Evolutionary conservation across 2,888 invertebrate species (phyloP).

Genomic region (Acrobasis suavella): DNA sequence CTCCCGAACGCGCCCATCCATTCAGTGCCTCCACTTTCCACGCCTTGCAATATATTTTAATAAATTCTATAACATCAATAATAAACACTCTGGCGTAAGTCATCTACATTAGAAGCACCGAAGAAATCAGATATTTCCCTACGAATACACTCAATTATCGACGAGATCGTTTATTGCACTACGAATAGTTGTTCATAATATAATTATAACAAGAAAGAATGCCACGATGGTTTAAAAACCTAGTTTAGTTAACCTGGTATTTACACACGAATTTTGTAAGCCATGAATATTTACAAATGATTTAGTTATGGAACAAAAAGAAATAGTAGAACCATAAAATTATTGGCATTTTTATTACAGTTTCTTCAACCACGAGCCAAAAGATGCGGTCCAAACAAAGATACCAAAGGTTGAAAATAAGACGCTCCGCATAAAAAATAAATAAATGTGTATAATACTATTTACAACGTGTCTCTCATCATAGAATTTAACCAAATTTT

Average conservation of each 20-base stretch:
- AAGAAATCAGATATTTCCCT: conserved; percentile 40
- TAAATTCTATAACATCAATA: conserved; percentile 31
- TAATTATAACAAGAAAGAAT: conserved; percentile 22
- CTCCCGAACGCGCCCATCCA: conserved; percentile 33
- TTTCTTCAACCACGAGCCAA: conserved; percentile 20
- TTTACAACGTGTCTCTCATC: conserved; percentile 39
- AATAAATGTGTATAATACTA: conserved; percentile 39
- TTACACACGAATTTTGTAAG: conserved; percentile 50
- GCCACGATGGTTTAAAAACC: conserved; percentile 27
- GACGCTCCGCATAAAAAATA: conserved; percentile 35
- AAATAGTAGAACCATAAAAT: conserved; percentile 20
- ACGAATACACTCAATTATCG: conserved; percentile 35
- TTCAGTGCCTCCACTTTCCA: conserved; percentile 24
- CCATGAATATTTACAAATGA: conserved; percentile 56
- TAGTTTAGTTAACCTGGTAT: conserved; percentile 38
- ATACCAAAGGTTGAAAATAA: conserved; percentile 37
- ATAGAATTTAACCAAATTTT: conserved; percentile 30
- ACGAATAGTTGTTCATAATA: conserved; percentile 33
- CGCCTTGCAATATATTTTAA: conserved; percentile 23
- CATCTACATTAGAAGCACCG: conserved; percentile 47
- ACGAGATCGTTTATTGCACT: conserved; percentile 64
- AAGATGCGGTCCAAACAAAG: conserved; percentile 32
- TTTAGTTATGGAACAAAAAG: conserved; percentile 21
- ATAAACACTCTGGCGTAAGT: conserved; percentile 28
- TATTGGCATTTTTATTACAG: conserved; percentile 24